Percentiles rank a stretch among this genome's conserved stretches.
phyloP scores from a whole-genome alignment of 92 coral and sea anemone species.

The Pocillopora meandrina region DNA sequence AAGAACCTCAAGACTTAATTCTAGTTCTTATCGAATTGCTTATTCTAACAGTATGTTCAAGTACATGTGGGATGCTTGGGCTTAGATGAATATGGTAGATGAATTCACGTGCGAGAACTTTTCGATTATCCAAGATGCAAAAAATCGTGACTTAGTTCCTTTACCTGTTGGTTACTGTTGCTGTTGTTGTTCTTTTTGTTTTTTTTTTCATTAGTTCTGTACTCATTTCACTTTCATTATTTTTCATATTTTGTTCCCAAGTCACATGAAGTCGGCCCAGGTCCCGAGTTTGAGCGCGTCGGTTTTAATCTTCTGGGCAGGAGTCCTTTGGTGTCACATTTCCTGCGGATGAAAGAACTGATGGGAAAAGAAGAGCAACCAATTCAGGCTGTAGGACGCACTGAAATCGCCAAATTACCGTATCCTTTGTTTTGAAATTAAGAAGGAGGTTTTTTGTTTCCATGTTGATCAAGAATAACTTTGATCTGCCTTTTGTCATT shows the following conservation, averaged over 20 bases:
- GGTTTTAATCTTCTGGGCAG: slow-evolving; percentile 92
- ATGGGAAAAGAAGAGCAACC: slow-evolving; percentile 64
- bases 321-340: slow-evolving; percentile 96
- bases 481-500: too few relatives aligned
- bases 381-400: slow-evolving; percentile 76
- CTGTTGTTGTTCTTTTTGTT: background rate
- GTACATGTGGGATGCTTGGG: too few relatives aligned
- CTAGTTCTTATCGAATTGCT: too few relatives aligned
- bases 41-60: too few relatives aligned
- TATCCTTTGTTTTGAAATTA: slow-evolving; percentile 47
- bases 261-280: slow-evolving; percentile 94
- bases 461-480: too few relatives aligned
- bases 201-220: too few relatives aligned
- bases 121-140: too few relatives aligned
- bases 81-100: too few relatives aligned
- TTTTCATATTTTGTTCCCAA: slow-evolving; percentile 6
- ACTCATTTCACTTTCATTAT: too few relatives aligned
- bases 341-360: slow-evolving; percentile 74
- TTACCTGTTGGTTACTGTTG: background rate
- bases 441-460: too few relatives aligned
- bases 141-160: background rate
- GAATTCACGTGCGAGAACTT: too few relatives aligned
- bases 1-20: too few relatives aligned
- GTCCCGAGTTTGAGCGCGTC: slow-evolving; percentile 88
- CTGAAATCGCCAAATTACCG: slow-evolving; percentile 83